Evolutionary conservation across 1,140 invertebrate genomes (phyloP).

Genomic region (Aphaenogaster ashmeadi): DNA sequence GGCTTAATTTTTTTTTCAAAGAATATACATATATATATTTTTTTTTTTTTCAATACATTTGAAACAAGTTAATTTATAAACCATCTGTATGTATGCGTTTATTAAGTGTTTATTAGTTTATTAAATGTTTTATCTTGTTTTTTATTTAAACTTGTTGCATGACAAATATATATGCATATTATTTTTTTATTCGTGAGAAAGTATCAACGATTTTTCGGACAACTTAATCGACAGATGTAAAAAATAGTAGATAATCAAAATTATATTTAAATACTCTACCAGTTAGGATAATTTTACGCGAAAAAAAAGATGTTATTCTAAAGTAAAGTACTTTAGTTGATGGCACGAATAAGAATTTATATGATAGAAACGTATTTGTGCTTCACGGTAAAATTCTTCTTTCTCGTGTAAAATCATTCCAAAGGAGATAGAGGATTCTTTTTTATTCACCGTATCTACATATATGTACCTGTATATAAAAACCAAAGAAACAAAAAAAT

Average conservation of each 20-base stretch:
- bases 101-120: background rate
- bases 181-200: background rate
- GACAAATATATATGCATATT: background rate
- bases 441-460: background rate
- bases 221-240: background rate
- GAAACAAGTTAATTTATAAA: constrained; percentile 3
- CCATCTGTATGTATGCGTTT: background rate
- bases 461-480: background rate
- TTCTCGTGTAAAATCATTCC: background rate
- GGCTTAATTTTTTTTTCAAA: background rate
- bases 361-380: background rate
- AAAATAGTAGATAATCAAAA: background rate
- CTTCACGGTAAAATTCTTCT: background rate
- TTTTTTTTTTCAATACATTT: background rate
- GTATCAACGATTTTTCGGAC: background rate
- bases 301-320: background rate
- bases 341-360: background rate
- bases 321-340: background rate
- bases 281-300: background rate
- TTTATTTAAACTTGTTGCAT: background rate
- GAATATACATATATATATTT: background rate
- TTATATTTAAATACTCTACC: background rate
- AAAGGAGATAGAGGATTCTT: background rate
- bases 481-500: background rate
- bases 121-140: constrained; percentile 14